Percentiles rank a stretch among this genome's conserved stretches.
These are phyloP conservation scores for Corythoichthys intestinalis DNA, from an alignment of 2,113 vertebrate species.

Conservation along the genomic window DNA sequence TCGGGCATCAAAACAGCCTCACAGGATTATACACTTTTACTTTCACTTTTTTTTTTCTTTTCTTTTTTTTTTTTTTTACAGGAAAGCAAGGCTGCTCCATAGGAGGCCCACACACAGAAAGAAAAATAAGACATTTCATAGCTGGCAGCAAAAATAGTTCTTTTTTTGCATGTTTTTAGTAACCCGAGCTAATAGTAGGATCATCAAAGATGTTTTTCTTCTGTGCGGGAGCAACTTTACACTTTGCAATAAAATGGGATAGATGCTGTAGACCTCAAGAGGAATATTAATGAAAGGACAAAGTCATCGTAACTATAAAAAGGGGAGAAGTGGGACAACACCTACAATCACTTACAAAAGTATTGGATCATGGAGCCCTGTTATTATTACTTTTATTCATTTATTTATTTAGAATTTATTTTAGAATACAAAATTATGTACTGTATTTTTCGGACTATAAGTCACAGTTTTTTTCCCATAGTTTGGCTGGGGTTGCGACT, in stretches of 20 bases:
- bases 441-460: too few relatives aligned
- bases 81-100: neutral
- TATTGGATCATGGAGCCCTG: too few relatives aligned
- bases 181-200: neutral
- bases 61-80: neutral
- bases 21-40: neutral
- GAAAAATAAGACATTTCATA: neutral
- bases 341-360: too few relatives aligned
- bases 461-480: too few relatives aligned
- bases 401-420: too few relatives aligned
- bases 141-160: neutral
- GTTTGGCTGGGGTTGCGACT: too few relatives aligned
- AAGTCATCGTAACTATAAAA: too few relatives aligned
- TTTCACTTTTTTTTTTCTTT: neutral
- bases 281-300: neutral
- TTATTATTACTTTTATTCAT: too few relatives aligned
- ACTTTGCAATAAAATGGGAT: neutral
- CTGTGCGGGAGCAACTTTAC: neutral
- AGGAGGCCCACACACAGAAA: neutral
- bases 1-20: slow-evolving; percentile 2
- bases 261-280: neutral
- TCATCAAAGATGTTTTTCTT: neutral
- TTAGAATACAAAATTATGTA: too few relatives aligned
- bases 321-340: too few relatives aligned
- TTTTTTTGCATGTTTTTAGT: neutral